Evolutionary conservation across 2,797 vertebrate species (phyloP).

Genomic region (Acanthornis magna): DNA sequence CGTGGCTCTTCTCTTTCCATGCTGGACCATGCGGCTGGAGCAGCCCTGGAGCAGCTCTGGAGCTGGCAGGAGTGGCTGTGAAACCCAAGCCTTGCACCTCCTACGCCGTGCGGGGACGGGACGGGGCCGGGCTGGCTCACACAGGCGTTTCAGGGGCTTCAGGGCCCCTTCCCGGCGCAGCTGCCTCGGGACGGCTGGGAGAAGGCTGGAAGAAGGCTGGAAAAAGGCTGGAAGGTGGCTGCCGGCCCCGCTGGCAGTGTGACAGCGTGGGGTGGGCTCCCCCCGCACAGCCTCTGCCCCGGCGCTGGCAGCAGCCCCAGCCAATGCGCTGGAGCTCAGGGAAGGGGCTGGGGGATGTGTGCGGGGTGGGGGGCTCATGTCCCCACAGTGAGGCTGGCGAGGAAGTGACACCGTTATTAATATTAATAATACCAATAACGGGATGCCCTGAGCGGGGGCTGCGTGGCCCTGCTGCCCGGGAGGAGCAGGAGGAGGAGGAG

Average conservation of each 20-base stretch:
- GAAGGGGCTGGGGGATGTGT: not conserved
- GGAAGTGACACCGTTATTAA: not conserved
- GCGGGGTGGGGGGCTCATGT: accelerated
- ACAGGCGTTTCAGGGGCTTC: not conserved
- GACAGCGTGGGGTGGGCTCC: not conserved
- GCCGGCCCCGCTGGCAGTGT: not conserved
- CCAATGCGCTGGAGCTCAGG: conserved; percentile 27
- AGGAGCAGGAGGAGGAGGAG: not conserved
- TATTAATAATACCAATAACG: no score
- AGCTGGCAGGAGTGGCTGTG: not conserved
- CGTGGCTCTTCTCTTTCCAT: not conserved
- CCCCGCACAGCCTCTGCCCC: not conserved
- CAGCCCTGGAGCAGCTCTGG: not conserved
- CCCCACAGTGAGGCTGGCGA: not conserved
- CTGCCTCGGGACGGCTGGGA: conserved; percentile 15
- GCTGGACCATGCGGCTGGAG: not conserved
- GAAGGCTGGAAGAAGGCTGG: not conserved
- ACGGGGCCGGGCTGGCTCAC: not conserved
- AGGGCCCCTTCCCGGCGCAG: conserved; percentile 40
- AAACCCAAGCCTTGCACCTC: conserved; percentile 17
- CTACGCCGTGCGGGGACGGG: not conserved
- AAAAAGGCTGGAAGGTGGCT: not conserved
- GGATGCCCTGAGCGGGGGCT: accelerated
- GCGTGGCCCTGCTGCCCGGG: accelerated
- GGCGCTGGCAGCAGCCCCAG: conserved; percentile 29